phyloP scores from a whole-genome alignment of 2,888 invertebrate genomes.

The Sinotaia quadrata region DNA sequence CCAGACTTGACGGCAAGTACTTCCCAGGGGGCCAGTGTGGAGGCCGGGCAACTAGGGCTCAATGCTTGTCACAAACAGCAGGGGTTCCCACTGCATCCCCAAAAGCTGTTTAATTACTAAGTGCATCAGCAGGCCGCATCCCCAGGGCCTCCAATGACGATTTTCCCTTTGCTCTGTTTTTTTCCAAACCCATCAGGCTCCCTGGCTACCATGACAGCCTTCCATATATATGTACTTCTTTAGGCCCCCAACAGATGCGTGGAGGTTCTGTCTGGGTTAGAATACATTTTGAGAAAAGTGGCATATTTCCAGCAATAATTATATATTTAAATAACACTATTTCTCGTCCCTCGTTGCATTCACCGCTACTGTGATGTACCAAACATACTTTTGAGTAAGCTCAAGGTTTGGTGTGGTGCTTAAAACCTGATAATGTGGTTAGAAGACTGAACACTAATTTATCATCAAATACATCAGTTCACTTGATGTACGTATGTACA shows the following conservation, averaged over 20 bases:
- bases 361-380: too few relatives aligned
- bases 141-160: conserved; percentile 14
- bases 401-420: too few relatives aligned
- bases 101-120: conserved; percentile 33
- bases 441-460: too few relatives aligned
- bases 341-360: conserved; percentile 7
- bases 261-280: conserved; percentile 15
- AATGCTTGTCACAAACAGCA: conserved; percentile 26
- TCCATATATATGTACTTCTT: too few relatives aligned
- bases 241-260: conserved; percentile 13
- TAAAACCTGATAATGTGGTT: too few relatives aligned
- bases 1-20: neutral
- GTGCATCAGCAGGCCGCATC: conserved; percentile 22
- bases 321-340: too few relatives aligned
- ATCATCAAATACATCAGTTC: too few relatives aligned
- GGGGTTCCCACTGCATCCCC: conserved; percentile 14
- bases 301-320: conserved; percentile 7
- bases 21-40: neutral
- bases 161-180: conserved; percentile 22
- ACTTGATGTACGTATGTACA: too few relatives aligned
- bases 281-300: conserved; percentile 14
- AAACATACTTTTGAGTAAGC: too few relatives aligned
- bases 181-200: conserved; percentile 21
- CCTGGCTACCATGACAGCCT: conserved; percentile 29
- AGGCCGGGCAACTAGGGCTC: conserved; percentile 2